Conservation (phyloP, 2,888 invertebrate genomes). For the Alloscopus bannaensis region DNA sequence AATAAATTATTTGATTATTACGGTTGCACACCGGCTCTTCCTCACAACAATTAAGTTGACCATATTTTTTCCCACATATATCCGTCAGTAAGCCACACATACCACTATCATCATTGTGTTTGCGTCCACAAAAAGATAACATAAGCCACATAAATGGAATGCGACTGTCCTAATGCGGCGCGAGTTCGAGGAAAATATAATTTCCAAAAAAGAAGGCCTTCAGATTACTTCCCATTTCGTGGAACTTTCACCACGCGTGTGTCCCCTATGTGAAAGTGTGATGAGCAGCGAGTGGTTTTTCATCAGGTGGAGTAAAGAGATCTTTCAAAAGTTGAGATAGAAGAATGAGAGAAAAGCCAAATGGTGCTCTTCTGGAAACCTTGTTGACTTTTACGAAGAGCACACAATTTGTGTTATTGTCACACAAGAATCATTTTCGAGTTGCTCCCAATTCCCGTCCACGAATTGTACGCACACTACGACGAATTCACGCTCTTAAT, state of each 20-base stretch:
- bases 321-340: not conserved
- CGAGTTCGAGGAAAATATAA: not conserved
- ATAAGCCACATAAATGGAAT: too few relatives aligned
- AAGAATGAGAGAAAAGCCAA: slow-evolving; percentile 6
- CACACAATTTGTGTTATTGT: slow-evolving; percentile 13
- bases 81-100: not conserved
- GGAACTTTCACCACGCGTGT: not conserved
- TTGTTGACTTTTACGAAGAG: slow-evolving; percentile 1
- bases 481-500: not conserved
- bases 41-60: not conserved
- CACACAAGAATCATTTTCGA: slow-evolving; percentile 3
- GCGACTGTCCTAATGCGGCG: too few relatives aligned
- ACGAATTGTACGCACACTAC: not conserved
- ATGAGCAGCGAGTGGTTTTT: not conserved
- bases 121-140: too few relatives aligned
- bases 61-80: not conserved
- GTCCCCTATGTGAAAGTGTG: not conserved
- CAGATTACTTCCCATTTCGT: not conserved
- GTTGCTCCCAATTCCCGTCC: not conserved
- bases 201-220: not conserved
- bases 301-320: slow-evolving; percentile 9
- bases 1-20: too few relatives aligned
- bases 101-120: too few relatives aligned
- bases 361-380: not conserved
- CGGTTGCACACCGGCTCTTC: not conserved